Conservation (phyloP, 2,888 invertebrate species). For the Polyploca ridens region DNA sequence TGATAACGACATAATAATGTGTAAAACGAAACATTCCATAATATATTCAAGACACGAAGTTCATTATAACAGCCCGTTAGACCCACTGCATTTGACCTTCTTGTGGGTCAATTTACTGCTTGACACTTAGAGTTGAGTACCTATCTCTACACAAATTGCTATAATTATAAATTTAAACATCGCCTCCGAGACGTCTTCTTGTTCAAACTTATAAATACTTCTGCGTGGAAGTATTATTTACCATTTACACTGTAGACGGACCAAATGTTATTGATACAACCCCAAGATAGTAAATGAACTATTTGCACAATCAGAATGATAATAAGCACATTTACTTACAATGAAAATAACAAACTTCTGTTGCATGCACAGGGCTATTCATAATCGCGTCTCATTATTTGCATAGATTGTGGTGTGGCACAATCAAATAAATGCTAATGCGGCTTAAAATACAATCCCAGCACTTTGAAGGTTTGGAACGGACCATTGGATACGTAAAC, state of each 20-base stretch:
- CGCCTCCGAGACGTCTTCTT: not conserved
- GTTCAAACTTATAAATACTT: constrained; percentile 8
- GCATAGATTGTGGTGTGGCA: not conserved
- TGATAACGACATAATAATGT: constrained; percentile 27
- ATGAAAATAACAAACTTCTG: not conserved
- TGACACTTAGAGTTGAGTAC: constrained; percentile 34
- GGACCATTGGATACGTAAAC: constrained; percentile 47
- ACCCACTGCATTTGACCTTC: constrained; percentile 72
- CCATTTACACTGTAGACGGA: not conserved
- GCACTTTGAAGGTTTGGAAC: constrained; percentile 34
- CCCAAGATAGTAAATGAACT: not conserved
- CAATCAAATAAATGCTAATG: constrained; percentile 13
- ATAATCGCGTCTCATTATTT: not conserved
- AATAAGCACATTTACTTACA: not conserved
- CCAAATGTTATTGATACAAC: constrained; percentile 1
- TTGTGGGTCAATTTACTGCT: constrained; percentile 56
- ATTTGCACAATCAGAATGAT: constrained; percentile 1
- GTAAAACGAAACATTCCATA: constrained; percentile 38
- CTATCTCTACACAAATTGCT: constrained; percentile 22
- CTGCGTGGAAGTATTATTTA: not conserved
- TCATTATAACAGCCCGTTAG: constrained; percentile 70
- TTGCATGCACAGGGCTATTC: not conserved
- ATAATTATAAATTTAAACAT: constrained; percentile 6
- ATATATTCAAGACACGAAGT: constrained; percentile 62
- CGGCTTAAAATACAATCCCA: constrained; percentile 33